These are phyloP conservation scores for Drosophila affinis DNA, from an alignment of 2,888 invertebrate genomes.

Conservation along the genomic window DNA sequence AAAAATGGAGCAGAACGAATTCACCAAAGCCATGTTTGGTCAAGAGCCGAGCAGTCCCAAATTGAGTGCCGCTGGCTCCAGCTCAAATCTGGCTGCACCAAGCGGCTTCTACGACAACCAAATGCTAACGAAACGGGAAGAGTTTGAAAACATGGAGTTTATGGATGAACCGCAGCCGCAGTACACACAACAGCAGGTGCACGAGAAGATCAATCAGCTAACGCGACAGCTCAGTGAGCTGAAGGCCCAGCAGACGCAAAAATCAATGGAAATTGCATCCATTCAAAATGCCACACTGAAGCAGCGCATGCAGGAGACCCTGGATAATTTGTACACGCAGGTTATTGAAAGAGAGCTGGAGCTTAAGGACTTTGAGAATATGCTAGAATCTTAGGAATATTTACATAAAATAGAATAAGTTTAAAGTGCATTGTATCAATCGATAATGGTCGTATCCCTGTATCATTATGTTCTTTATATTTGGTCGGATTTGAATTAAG, in stretches of 20 bases:
- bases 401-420: background rate
- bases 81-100: slow-evolving; percentile 80
- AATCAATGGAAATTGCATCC: slow-evolving; percentile 92
- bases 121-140: slow-evolving; percentile 69
- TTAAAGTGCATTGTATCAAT: background rate
- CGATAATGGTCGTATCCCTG: background rate
- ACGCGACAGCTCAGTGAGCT: slow-evolving; percentile 90
- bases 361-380: slow-evolving; percentile 81
- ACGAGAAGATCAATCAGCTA: slow-evolving; percentile 88
- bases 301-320: slow-evolving; percentile 92
- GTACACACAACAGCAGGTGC: slow-evolving; percentile 85
- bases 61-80: slow-evolving; percentile 78
- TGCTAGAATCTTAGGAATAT: slow-evolving; percentile 65
- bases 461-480: background rate
- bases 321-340: slow-evolving; percentile 91
- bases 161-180: slow-evolving; percentile 77
- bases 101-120: slow-evolving; percentile 80
- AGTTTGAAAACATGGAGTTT: slow-evolving; percentile 80
- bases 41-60: slow-evolving; percentile 69
- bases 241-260: slow-evolving; percentile 89
- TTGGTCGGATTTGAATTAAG: too few species aligned
- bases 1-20: slow-evolving; percentile 80
- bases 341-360: slow-evolving; percentile 92
- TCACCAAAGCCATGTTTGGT: slow-evolving; percentile 82
- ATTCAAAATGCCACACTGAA: slow-evolving; percentile 93